Base-by-base conservation (phyloP, 2,113 vertebrate species). In the Neodon shergylaensis region DNA sequence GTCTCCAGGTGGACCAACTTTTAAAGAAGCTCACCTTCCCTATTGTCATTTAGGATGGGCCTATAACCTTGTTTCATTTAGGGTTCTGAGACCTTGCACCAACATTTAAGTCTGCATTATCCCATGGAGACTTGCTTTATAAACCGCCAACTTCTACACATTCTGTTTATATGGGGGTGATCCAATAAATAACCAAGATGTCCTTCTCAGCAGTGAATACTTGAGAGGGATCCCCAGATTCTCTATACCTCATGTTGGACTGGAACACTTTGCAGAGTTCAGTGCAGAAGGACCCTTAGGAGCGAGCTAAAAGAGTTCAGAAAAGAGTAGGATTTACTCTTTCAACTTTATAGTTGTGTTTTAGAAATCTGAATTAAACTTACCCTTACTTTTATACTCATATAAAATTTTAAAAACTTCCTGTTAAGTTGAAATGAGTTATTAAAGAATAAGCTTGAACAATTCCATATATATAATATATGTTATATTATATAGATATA, bases 241-340 rank as follows among this genome's bases (percentile, higher is more conserved):
- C 39, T 78, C 31, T 47, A 0, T 3, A 14, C 17, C 63, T 58
- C 24, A 49, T 79, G 17, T 58, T 61, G 49, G 24, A 52, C 42
- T 49, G 49, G 31, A 61, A 63, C 28, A 68, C 49, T 52, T 79
- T 77, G 16, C 54, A 42, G 21, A 84, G 44, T 63, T 70, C 19
- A 97, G 79, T 11, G 28, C 16, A 81, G 12, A 92, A 21, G 36
- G 4, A 65, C 13, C 6, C 63, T 86, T 26, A 81, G 33, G 16
- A 58, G 65, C 85, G 72, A 88, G 70, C 70, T 93, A 77, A 91
- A 73, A 88, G n/a, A 65, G 39, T 78, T 63, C n/a, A 73, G 17
- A 74, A 52, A 52, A 14, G 49, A 94, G 81, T 14, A 61, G 36
- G 33, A 39, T n/a, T 39, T 24, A 8, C 11, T 82, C 91, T 88